These are phyloP conservation scores for Chlorospingus semifuscus DNA, from an alignment of 2,797 vertebrate species.

Conservation along the genomic window DNA sequence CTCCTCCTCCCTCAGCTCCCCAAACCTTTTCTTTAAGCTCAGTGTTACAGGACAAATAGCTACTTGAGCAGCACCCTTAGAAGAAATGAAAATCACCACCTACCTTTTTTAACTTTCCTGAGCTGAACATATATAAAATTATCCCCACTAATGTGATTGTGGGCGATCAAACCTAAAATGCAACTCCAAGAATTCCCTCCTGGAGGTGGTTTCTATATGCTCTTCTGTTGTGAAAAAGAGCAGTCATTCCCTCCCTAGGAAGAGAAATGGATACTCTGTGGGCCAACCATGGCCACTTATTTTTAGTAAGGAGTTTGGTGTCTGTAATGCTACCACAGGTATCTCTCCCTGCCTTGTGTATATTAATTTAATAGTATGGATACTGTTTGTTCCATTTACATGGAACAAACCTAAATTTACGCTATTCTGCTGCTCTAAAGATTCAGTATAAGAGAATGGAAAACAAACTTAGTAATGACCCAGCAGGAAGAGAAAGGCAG, in stretches of 20 bases:
- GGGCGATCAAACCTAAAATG: background rate
- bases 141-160: rapidly evolving
- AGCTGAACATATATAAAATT: background rate
- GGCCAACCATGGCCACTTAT: background rate
- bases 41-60: background rate
- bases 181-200: background rate
- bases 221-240: background rate
- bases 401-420: constrained; percentile 31
- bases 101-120: background rate
- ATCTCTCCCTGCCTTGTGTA: background rate
- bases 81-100: constrained; percentile 26
- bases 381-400: constrained; percentile 21
- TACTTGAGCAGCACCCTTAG: background rate
- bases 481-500: constrained; percentile 36
- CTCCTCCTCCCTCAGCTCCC: background rate
- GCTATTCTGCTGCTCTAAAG: constrained; percentile 5
- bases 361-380: background rate
- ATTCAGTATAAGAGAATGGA: constrained; percentile 37
- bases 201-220: background rate
- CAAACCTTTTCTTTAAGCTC: background rate
- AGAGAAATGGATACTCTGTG: background rate
- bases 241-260: background rate
- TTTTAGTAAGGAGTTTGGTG: background rate
- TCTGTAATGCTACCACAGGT: background rate
- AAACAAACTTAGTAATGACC: constrained; percentile 50